These are phyloP conservation scores for Selenia dentaria DNA, from an alignment of 2,888 invertebrate species.

Conservation along the genomic window DNA sequence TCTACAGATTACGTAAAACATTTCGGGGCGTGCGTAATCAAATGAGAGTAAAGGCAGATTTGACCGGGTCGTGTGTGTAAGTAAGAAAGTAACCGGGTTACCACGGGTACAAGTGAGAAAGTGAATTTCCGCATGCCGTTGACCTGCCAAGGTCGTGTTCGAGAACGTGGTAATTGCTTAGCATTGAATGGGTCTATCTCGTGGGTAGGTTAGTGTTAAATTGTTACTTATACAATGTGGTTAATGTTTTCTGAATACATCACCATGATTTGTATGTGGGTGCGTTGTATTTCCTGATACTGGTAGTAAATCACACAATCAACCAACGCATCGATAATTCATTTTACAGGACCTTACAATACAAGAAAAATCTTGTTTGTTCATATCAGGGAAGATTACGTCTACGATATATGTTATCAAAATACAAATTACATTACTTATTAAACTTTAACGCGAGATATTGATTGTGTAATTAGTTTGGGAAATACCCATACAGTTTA, in stretches of 20 bases:
- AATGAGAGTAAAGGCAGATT: slow-evolving; percentile 2
- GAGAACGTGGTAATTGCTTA: slow-evolving; percentile 33
- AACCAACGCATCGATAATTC: no score
- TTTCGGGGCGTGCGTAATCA: slow-evolving; percentile 22
- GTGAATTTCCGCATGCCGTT: slow-evolving; percentile 43
- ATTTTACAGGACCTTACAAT: no score
- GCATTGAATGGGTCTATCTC: slow-evolving; percentile 15
- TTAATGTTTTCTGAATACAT: no score
- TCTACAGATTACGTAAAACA: slow-evolving; percentile 11
- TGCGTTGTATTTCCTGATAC: background rate
- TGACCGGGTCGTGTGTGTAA: slow-evolving; percentile 11
- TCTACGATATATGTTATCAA: no score
- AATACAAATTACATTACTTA: no score
- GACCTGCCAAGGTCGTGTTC: slow-evolving; percentile 47
- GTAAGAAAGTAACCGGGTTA: slow-evolving; percentile 27
- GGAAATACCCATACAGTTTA: background rate
- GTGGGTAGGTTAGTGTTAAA: slow-evolving; percentile 1
- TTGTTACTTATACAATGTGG: no score
- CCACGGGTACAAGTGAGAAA: slow-evolving; percentile 32
- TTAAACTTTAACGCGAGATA: slow-evolving; percentile 8
- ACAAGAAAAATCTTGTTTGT: no score
- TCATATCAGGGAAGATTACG: no score
- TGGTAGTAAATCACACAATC: no score
- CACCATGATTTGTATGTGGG: background rate
- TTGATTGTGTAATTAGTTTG: slow-evolving; percentile 10